These are phyloP conservation scores for Acanthosepion esculentum DNA, from an alignment of 2,888 invertebrate genomes.

Conservation along the genomic window DNA sequence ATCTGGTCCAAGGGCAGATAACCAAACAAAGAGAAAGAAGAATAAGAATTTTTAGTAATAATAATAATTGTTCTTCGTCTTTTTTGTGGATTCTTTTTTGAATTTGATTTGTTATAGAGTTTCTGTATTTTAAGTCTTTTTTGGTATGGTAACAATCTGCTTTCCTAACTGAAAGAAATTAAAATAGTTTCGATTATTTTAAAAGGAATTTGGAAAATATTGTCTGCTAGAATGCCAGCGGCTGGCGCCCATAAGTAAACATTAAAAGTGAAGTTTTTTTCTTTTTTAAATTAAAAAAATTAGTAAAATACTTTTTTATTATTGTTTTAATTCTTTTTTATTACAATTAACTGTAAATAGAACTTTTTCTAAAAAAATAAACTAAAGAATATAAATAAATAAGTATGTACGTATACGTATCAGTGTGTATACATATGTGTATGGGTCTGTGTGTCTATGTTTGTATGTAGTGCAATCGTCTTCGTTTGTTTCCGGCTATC, in stretches of 20 bases:
- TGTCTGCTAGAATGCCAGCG: neutral
- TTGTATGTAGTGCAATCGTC: neutral
- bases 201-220: neutral
- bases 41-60: no score
- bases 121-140: neutral
- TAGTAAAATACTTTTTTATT: neutral
- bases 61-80: neutral
- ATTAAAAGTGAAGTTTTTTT: neutral
- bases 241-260: constrained; percentile 33
- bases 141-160: neutral
- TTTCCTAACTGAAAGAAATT: neutral
- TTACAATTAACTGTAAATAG: neutral
- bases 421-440: no score
- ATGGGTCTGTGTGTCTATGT: no score
- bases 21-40: neutral
- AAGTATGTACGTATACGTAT: no score
- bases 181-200: neutral
- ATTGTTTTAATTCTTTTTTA: neutral
- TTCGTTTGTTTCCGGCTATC: constrained; percentile 7
- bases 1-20: constrained; percentile 39
- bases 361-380: neutral
- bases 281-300: neutral
- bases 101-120: neutral
- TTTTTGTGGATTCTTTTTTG: neutral
- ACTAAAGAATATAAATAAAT: neutral